These are phyloP conservation scores for Myiothlypis coronata DNA, from an alignment of 2,797 vertebrate species.

Conservation along the genomic window DNA sequence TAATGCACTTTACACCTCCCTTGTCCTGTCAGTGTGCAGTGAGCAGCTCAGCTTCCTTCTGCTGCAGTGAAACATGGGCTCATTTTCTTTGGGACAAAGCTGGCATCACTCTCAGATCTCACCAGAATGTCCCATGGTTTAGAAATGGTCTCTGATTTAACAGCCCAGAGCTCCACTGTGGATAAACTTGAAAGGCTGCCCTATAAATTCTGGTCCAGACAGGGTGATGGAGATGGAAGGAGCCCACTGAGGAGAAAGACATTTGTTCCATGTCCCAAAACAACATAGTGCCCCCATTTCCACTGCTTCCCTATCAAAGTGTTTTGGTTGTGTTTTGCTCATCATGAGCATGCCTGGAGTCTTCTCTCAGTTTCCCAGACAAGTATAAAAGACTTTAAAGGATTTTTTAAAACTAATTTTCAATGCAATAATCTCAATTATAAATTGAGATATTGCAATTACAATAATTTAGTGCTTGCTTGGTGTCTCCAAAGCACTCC, in stretches of 20 bases:
- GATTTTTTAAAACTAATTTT: not conserved
- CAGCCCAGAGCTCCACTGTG: not conserved
- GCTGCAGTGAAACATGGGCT: not conserved
- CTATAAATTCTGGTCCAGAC: not conserved
- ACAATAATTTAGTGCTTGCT: too few species aligned
- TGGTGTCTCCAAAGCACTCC: too few species aligned
- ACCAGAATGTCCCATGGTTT: not conserved
- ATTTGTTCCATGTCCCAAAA: not conserved
- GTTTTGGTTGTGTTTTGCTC: not conserved
- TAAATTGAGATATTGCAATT: too few species aligned
- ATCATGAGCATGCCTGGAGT: not conserved
- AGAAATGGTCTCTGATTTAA: not conserved
- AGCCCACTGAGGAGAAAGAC: not conserved
- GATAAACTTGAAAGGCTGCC: not conserved
- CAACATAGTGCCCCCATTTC: not conserved
- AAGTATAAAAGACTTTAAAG: not conserved
- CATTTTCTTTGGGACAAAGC: not conserved
- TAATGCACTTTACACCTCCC: not conserved
- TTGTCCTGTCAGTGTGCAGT: not conserved
- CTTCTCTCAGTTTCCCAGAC: not conserved
- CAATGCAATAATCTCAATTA: not conserved
- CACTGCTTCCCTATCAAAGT: rapidly evolving
- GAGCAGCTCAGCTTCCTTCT: not conserved
- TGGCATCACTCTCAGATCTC: not conserved
- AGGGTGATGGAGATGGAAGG: not conserved